These are phyloP conservation scores for Rhodinocichla rosea DNA, from an alignment of 2,113 vertebrate genomes.

Conservation along the genomic window DNA sequence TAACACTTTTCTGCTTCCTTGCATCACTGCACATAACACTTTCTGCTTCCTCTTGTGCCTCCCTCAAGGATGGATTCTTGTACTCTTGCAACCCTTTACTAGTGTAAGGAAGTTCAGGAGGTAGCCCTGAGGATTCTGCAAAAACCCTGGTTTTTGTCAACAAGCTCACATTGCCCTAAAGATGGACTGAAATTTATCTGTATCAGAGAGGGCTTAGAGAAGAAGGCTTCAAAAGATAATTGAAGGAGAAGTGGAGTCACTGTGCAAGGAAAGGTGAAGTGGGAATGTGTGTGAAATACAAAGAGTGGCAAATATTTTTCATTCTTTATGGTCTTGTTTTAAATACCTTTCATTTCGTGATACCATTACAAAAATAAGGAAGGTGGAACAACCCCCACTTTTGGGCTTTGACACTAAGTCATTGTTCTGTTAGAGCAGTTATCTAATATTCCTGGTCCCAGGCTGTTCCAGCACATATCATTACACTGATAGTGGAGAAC, in stretches of 20 bases:
- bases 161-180: not conserved
- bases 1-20: constrained; percentile 47
- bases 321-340: not conserved
- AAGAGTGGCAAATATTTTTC: not conserved
- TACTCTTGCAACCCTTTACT: not conserved
- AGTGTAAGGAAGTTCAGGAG: not conserved
- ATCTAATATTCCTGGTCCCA: not conserved
- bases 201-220: not conserved
- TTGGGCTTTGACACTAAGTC: not conserved
- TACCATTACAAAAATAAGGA: not conserved
- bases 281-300: not conserved
- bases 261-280: not conserved
- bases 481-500: not conserved
- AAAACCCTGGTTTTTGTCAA: not conserved
- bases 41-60: not conserved
- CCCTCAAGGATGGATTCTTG: not conserved
- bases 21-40: constrained; percentile 26
- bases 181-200: not conserved
- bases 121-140: not conserved
- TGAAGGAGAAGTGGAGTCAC: not conserved
- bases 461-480: not conserved
- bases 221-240: not conserved
- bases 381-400: not conserved
- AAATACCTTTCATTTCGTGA: not conserved
- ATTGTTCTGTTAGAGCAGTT: not conserved